These are phyloP conservation scores for Lasioglossum baleicum DNA, from an alignment of 1,140 invertebrate genomes.

Conservation along the genomic window DNA sequence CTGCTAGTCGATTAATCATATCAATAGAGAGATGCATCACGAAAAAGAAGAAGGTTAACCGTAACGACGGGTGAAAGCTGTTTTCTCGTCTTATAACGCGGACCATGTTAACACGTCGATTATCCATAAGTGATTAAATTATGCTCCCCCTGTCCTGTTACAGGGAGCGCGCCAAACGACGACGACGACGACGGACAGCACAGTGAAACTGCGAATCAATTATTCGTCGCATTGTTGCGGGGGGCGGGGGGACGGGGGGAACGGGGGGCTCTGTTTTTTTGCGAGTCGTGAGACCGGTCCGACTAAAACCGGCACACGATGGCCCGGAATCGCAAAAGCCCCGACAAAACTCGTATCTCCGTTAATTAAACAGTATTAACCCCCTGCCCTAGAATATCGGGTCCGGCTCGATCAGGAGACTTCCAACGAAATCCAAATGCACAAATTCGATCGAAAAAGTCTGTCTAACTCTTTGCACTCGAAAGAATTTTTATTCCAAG, in stretches of 20 bases:
- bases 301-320: background rate
- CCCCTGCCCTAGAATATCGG: too few relatives aligned
- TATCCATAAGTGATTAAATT: slow-evolving; percentile 42
- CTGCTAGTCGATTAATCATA: background rate
- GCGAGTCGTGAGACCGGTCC: slow-evolving; percentile 18
- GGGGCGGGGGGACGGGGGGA: too few relatives aligned
- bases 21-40: background rate
- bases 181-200: too few relatives aligned
- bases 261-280: background rate
- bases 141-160: slow-evolving; percentile 9
- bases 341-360: too few relatives aligned
- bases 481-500: too few relatives aligned
- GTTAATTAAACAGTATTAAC: too few relatives aligned
- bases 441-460: too few relatives aligned
- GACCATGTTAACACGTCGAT: slow-evolving; percentile 15
- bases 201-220: slow-evolving; percentile 44
- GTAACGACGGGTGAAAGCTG: slow-evolving; percentile 11
- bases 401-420: too few relatives aligned
- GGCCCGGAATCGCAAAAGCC: too few relatives aligned
- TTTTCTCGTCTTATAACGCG: background rate
- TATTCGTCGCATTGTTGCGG: slow-evolving; percentile 21
- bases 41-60: background rate
- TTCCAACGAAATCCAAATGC: too few relatives aligned
- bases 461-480: too few relatives aligned
- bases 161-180: slow-evolving; percentile 5